These are phyloP conservation scores for Cyphomyrmex costatus DNA, from an alignment of 1,140 invertebrate genomes.

Conservation along the genomic window DNA sequence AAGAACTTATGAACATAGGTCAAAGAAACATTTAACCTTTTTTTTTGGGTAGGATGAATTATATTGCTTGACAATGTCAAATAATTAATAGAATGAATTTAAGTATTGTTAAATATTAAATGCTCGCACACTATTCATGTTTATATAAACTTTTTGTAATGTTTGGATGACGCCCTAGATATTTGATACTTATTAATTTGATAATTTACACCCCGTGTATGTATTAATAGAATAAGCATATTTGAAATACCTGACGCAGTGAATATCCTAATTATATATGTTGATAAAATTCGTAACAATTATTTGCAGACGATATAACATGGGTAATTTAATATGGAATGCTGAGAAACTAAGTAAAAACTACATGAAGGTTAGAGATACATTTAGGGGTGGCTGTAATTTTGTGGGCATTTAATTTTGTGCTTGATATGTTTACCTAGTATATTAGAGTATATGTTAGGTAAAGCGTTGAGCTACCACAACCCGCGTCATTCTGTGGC, in stretches of 20 bases:
- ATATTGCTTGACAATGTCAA: no score
- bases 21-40: no score
- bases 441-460: slow-evolving; percentile 39
- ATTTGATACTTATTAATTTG: no score
- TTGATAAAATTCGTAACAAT: not conserved
- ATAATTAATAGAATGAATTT: no score
- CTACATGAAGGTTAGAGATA: not conserved
- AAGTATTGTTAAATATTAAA: no score
- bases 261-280: not conserved
- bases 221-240: not conserved
- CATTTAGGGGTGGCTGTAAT: not conserved
- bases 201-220: no score
- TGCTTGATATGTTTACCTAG: slow-evolving; percentile 28
- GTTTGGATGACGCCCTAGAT: no score
- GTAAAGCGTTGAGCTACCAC: slow-evolving; percentile 17
- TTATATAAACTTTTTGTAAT: no score
- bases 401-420: slow-evolving; percentile 40
- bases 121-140: no score
- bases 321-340: not conserved
- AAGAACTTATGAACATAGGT: no score
- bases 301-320: slow-evolving; percentile 4
- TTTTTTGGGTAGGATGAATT: no score
- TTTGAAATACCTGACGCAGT: not conserved
- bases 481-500: slow-evolving; percentile 29
- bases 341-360: not conserved